Evolutionary conservation across 2,888 invertebrate genomes (phyloP), one percentile per base, ranked within the genome.

Genomic region (Papilio protenor): DNA sequence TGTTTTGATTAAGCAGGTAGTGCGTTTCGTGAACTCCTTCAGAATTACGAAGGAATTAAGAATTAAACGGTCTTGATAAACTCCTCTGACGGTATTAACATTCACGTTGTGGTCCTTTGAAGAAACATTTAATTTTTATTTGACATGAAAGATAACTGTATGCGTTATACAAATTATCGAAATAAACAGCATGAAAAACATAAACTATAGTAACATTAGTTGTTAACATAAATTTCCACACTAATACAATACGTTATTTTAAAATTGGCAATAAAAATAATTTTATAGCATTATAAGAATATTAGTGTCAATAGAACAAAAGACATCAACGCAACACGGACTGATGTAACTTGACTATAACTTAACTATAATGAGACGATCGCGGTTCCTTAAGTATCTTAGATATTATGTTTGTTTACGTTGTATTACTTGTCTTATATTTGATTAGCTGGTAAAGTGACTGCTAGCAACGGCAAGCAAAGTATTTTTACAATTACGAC

Each of bases 321-420:
- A 79, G 78, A 79, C 78, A 79, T 79, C 76, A 79, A 79, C 76
- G 78, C 76, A 40, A 49, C 76, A 49, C n/a, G 21, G n/a, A 57
- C 47, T 66, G 55, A 73, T 73, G 76, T 72, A 71, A 55, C 61
- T 64, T 61, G n/a, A 52, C 18, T 77, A 16, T 61, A 71, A 55
- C 61, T 64, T 47, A 14, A 64, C 40, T 73, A 16, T 75, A 79
- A 45, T 69, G 66, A 71, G 59, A 66, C 75, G 72, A 73, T 77
- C 75, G 77, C 73, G 77, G 79, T 79, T 49, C 70, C 49, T 52
- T 73, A 69, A 45, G 66, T 45, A 69, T 45, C 45, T 69, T 33
- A 12, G 66, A 69, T 45, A 69, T 40, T 66, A 11, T 66, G 18
- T 64, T n/a, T 45, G 3, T 40, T 40, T 66, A 66, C 3, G 18